Conservation (phyloP, 1,140 invertebrate species). For the Aphelenchoides fujianensis region DNA sequence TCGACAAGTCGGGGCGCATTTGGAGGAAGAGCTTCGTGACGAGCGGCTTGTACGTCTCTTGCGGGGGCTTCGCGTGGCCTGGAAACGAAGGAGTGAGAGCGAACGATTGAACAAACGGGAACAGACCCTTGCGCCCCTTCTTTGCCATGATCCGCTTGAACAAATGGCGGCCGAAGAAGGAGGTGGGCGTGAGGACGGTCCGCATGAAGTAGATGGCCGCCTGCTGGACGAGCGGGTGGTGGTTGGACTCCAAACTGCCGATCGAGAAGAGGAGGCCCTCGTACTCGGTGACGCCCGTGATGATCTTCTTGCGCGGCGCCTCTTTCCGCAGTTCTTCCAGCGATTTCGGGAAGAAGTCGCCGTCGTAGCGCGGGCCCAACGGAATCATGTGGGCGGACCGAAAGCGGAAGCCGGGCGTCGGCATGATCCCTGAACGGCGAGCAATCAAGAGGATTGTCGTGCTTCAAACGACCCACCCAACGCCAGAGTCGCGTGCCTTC, state of each 20-base stretch:
- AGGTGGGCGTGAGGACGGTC: neutral
- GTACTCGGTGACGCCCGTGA: slow-evolving; percentile 41
- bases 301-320: slow-evolving; percentile 40
- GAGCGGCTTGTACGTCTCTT: neutral
- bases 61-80: slow-evolving; percentile 1
- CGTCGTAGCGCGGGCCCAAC: slow-evolving; percentile 27
- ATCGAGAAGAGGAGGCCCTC: slow-evolving; percentile 38
- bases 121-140: neutral
- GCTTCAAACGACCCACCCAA: too few species aligned
- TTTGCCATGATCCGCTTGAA: neutral
- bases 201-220: neutral
- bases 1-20: neutral
- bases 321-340: slow-evolving; percentile 46
- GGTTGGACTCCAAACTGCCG: neutral
- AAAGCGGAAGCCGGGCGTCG: neutral
- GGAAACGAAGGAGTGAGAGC: neutral
- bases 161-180: slow-evolving; percentile 4
- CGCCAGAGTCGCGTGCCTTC: neutral
- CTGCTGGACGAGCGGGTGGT: neutral
- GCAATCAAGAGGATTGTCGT: too few species aligned
- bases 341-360: slow-evolving; percentile 54
- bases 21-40: slow-evolving; percentile 3
- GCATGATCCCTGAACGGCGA: neutral
- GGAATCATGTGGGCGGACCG: neutral
- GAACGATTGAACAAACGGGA: neutral